Base-by-base conservation (phyloP, 2,113 vertebrate genomes). In the Rattus rattus region DNA sequence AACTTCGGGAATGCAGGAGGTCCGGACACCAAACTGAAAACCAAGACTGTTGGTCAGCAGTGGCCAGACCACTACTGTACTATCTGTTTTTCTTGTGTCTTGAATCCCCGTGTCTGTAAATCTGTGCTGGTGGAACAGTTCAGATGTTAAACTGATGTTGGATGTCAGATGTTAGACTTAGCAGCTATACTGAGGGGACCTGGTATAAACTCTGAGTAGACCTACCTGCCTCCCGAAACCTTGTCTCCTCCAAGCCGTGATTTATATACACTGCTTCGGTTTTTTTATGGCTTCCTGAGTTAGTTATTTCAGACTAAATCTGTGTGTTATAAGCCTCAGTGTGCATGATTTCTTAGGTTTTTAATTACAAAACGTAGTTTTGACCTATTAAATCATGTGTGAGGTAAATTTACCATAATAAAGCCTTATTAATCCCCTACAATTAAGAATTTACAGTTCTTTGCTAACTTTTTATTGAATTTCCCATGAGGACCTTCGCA, bases 351-450 rank as follows among this genome's bases (percentile, higher is more conserved):
- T 97, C 90, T 96, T 98, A 98, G 97, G 97, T 92, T 98, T 98
- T 96, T 98, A 98, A 98, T 98, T 98, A 98, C 96, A 94, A 97
- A 97, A 98, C 93, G 94, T 95, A 97, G 92, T 98, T 98, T 97
- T 97, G 98, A 98, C 97, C 95, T 97, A 96, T 97, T 98, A 98
- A 98, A 98, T 98, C 92, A 98, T 97, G 96, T 98, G 97, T 97
- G 94, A 92, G 92, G 96, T 97, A 0, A 4, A 97, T 97, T 96
- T 97, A 81, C 84, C n/a, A 95, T 97, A 97, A 97, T 97, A 98
- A 98, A 98, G 95, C 80, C 90, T 97, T 2, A 28, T 98, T 97
- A 98, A 97, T 94, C 91, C 98, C 97, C 92, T 84, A 88, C 94
- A 94, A 97, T 79, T 14, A 95, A 98, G 95, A 97, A 94, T 98